phyloP scores from a whole-genome alignment of 2,797 vertebrate species.

The Gambelia wislizenii region DNA sequence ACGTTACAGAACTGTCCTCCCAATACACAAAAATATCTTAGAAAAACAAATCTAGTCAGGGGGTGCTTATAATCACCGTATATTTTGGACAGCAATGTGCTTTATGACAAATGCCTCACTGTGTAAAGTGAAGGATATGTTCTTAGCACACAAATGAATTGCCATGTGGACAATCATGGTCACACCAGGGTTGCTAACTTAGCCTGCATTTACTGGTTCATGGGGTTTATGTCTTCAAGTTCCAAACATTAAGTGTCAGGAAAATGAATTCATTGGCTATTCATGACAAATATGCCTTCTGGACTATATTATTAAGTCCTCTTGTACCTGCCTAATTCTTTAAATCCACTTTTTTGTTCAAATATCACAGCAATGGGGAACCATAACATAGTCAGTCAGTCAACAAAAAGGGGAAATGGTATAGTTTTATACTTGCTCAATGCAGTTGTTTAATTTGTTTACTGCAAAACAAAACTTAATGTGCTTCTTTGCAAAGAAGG shows the following conservation, averaged over 20 bases:
- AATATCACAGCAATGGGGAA: not conserved
- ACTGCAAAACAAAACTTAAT: constrained; percentile 48
- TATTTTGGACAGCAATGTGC: no score
- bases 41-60: no score
- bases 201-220: no score
- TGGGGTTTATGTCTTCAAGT: not conserved
- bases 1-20: no score
- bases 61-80: no score
- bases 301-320: not conserved
- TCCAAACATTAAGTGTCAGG: not conserved
- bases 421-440: not conserved
- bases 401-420: constrained; percentile 28
- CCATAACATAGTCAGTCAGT: constrained; percentile 54
- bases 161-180: no score
- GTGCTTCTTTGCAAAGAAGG: constrained; percentile 45
- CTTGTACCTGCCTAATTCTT: not conserved
- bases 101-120: no score
- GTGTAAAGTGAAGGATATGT: no score
- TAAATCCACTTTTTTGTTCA: not conserved
- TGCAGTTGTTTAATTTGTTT: constrained; percentile 4
- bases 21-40: no score
- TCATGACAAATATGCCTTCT: not conserved
- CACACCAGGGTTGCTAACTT: no score
- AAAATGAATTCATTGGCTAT: not conserved
- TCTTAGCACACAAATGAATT: no score